A percentile compares a stretch with the other conserved stretches of the same genome.
These are phyloP conservation scores for Eremobia ochroleuca DNA, from an alignment of 2,888 invertebrate genomes.

Conservation along the genomic window DNA sequence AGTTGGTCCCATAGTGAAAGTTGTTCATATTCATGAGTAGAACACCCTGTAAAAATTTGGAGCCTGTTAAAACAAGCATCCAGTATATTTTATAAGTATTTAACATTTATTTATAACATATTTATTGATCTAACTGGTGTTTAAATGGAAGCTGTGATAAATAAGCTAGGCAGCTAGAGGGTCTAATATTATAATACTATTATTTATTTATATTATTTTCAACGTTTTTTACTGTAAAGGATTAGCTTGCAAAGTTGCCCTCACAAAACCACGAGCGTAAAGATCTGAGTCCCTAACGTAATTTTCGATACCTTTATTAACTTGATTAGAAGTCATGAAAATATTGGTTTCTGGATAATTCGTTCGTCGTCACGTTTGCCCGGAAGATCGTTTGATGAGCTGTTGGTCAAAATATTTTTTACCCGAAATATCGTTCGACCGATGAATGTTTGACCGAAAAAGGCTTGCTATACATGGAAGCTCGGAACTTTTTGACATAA, in stretches of 20 bases:
- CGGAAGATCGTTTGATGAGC: neutral
- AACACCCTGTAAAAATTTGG: no score
- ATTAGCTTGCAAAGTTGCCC: neutral
- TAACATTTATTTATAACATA: slow-evolving; percentile 32
- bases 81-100: slow-evolving; percentile 21
- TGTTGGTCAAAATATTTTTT: neutral
- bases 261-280: neutral
- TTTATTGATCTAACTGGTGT: slow-evolving; percentile 28
- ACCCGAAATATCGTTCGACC: neutral
- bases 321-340: neutral
- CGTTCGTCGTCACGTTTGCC: neutral
- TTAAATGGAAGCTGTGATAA: slow-evolving; percentile 47
- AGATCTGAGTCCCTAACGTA: neutral
- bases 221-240: neutral
- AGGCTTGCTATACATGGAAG: neutral
- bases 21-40: no score
- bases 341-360: neutral
- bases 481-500: neutral
- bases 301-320: neutral
- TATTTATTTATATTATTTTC: neutral
- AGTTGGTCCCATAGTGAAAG: no score
- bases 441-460: neutral
- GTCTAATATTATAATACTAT: slow-evolving; percentile 44
- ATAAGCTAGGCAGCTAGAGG: slow-evolving; percentile 21
- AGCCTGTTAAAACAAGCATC: no score